Evolutionary conservation across 92 coral and sea anemone species (phyloP), one percentile per base, ranked within the genome.

Genomic region (Virgularia gustaviana): DNA sequence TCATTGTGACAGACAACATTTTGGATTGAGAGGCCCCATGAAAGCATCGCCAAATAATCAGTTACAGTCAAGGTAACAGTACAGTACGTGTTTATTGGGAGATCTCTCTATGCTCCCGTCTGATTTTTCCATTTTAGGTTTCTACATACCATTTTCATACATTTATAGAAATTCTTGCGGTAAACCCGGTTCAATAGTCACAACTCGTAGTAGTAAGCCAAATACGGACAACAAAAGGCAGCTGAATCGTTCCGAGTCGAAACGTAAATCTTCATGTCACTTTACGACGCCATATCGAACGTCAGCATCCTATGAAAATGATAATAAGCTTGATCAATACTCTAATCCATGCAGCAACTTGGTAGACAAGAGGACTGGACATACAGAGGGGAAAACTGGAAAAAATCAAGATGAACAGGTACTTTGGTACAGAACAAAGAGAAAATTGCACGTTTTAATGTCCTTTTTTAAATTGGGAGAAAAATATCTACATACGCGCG

Each of bases 201-300:
- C 58, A 22, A 28, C 29, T 15, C 58, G 28, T 22, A 4, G 31
- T 15, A 9, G 30, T 11, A 52, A 52, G 13, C 6, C 58, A 52
- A 22, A 52, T 11, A 16, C 58, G 5, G 58, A 52, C 28, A 3
- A 22, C 22, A 15, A 52, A 28, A 33, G 15, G 2, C 30, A 52
- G 3, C 29, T 22, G 3, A 6, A 8, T 3, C 58, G 30, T 22
- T 52, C 1, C 28, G 29, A 65, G 6, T 29, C 73, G 9, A 43
- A 22, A 39, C 20, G 35, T 22, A 66, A 44, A 44, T 32, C 73
- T 4, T 13, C 36, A 34, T 66, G 60, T 49, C 61, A 51, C 36
- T 68, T 68, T 68, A 19, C 25, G 3, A 68, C 75, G 9, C 75
- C 75, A 22, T 68, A 68, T 49, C 75, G 75, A 68, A 55, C 60